phyloP scores from a whole-genome alignment of 2,888 invertebrate species.

The Teleiodes luculella region DNA sequence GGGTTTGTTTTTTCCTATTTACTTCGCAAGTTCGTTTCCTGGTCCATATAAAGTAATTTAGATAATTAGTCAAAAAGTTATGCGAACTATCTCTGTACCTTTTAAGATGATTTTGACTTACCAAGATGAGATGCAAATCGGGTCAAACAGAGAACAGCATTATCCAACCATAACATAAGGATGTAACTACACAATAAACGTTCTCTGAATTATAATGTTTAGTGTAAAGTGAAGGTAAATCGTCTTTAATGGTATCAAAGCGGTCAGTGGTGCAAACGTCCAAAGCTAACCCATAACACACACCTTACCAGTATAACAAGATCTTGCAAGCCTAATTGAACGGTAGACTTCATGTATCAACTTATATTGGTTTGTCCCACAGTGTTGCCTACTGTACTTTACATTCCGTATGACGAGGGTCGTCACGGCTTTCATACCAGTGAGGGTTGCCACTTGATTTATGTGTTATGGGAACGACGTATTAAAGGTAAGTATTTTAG shows the following conservation, averaged over 20 bases:
- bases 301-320: too few species aligned
- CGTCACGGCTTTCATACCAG: background rate
- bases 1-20: too few species aligned
- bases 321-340: too few species aligned
- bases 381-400: background rate
- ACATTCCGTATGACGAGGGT: conserved; percentile 12
- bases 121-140: background rate
- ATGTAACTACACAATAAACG: conserved; percentile 1
- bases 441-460: conserved; percentile 1
- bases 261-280: background rate
- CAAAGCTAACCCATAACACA: too few species aligned
- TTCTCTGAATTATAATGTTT: conserved; percentile 1
- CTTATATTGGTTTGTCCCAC: background rate
- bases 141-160: background rate
- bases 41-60: too few species aligned
- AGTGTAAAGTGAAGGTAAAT: conserved; percentile 1
- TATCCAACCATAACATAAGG: background rate
- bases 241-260: background rate
- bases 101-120: too few species aligned
- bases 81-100: too few species aligned
- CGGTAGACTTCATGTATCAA: too few species aligned
- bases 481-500: too few species aligned
- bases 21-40: too few species aligned
- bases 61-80: too few species aligned
- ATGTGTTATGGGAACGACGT: background rate